Conservation (phyloP, 2,113 vertebrate species). For the Campylomormyrus numenius region DNA sequence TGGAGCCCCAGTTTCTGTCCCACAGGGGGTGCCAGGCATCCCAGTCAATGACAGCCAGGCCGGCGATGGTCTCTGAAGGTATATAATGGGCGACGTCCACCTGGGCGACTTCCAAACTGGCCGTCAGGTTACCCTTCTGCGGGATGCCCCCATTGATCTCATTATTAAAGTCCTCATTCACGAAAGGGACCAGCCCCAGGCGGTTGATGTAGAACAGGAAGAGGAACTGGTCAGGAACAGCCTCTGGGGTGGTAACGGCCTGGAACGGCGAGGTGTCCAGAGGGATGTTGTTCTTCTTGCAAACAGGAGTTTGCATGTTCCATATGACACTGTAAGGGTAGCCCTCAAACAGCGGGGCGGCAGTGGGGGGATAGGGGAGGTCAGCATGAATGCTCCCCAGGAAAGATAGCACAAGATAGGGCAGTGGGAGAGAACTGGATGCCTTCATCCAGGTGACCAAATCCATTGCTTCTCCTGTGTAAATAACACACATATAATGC, state of each 20-base stretch:
- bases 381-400: not conserved
- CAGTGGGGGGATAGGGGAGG: slow-evolving; percentile 39
- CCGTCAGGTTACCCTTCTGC: slow-evolving; percentile 52
- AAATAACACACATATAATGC: not conserved
- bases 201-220: slow-evolving; percentile 70
- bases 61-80: not conserved
- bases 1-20: slow-evolving; percentile 34
- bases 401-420: slow-evolving; percentile 17
- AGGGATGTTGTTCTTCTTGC: not conserved
- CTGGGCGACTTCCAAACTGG: not conserved
- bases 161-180: slow-evolving; percentile 44
- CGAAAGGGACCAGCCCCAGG: slow-evolving; percentile 70
- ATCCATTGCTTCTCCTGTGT: slow-evolving; percentile 39
- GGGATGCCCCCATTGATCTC: slow-evolving; percentile 66
- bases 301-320: slow-evolving; percentile 34
- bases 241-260: not conserved
- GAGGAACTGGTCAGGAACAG: slow-evolving; percentile 50
- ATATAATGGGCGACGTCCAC: not conserved
- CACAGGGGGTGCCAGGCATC: not conserved
- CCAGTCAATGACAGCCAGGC: slow-evolving; percentile 20
- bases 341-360: slow-evolving; percentile 47
- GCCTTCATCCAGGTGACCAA: slow-evolving; percentile 28
- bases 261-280: not conserved
- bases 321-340: slow-evolving; percentile 59
- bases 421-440: slow-evolving; percentile 30